These are phyloP conservation scores for Bombus superbus DNA, from an alignment of 1,140 invertebrate genomes.

Conservation along the genomic window DNA sequence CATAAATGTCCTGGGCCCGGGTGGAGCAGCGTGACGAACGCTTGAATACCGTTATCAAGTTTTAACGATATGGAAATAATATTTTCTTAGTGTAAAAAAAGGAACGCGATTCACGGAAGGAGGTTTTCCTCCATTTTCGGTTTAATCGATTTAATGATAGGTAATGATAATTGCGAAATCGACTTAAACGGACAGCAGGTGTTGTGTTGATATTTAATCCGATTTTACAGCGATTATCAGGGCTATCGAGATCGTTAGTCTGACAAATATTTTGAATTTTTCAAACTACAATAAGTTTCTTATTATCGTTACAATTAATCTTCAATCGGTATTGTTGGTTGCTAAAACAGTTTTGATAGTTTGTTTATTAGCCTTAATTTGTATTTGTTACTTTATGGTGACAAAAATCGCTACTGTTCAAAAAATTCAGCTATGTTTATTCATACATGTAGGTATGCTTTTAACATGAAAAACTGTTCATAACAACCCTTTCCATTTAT, in stretches of 20 bases:
- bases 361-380: too few species aligned
- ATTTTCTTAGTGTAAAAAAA: constrained; percentile 18
- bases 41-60: constrained; percentile 18
- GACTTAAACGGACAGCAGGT: background rate
- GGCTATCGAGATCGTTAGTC: background rate
- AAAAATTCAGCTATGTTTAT: too few species aligned
- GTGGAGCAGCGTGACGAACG: background rate
- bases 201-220: background rate
- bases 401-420: too few species aligned
- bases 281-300: too few species aligned
- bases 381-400: too few species aligned
- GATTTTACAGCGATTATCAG: background rate
- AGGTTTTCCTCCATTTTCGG: background rate
- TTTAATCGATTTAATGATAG: constrained; percentile 21
- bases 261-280: too few species aligned
- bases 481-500: too few species aligned
- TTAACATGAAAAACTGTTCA: too few species aligned
- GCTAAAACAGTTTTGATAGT: too few species aligned
- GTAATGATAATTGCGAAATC: background rate
- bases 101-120: too few species aligned
- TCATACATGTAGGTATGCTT: too few species aligned
- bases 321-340: background rate
- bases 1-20: constrained; percentile 8
- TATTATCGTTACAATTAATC: too few species aligned
- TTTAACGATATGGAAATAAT: constrained; percentile 44